Base-by-base conservation (phyloP, 2,113 vertebrate species). In the Chloropsis cyanopogon region DNA sequence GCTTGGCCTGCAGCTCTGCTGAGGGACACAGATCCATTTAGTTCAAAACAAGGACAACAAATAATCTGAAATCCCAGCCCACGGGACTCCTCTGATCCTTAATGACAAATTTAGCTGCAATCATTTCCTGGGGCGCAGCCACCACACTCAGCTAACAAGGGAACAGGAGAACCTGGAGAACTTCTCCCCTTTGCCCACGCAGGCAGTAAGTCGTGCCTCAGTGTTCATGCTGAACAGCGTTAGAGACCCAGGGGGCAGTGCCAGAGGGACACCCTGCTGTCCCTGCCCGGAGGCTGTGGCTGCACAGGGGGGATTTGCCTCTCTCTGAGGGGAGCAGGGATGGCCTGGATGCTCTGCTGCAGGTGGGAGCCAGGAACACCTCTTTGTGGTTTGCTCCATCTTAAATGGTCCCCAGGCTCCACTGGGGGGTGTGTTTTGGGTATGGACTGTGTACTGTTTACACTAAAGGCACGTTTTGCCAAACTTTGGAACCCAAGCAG, bases 211-310 rank as follows among this genome's bases (percentile, higher is more conserved):
- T 31, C 5, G 19, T 37, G 35, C 29, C n/a, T 20, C 21, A 26
- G 37, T 7, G 8, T 3, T 14, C 10, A 4, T 52, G 9, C n/a
- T 49, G 47, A 13, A 11, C 7, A 19, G 8, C 4, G 3, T 35
- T 4, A 11, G 21, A 65, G 37, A 41, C 19, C 12, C 31, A 5
- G 5, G 41, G 33, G 35, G 25, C 63, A 46, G 73, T 4, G 6
- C 11, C 25, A 1, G 31, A 1, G 49, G 7, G 23, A 5, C 22
- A 35, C 7, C 47, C 10, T 0, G 5, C 13, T 20, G 10, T 0
- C 37, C 37, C 69, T 76, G 47, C 14, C n/a, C 6, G 4, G 31
- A 41, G 24, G 19, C 26, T 53, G 44, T 8, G 47, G 46, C 19
- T 46, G 76, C 68, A 39, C 44, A 5, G 1, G 14, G 6, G 35